Base-by-base conservation (phyloP, 2,113 vertebrate genomes). In the Spea bombifrons region DNA sequence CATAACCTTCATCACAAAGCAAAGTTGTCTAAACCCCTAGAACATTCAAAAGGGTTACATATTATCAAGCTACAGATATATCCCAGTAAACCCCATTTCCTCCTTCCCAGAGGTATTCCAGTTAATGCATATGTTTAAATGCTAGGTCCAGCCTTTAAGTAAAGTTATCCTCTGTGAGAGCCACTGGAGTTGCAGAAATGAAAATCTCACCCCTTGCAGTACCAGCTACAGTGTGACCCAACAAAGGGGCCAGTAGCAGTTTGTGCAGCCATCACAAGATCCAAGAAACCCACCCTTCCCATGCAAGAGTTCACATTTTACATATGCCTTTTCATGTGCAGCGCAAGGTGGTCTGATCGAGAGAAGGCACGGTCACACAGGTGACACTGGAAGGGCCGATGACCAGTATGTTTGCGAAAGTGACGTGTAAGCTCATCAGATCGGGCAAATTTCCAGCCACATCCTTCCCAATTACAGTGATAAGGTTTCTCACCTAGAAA, bases 241-340 rank as follows among this genome's bases (percentile, higher is more conserved):
- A 86, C 10, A 8, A 15, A 64, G 61, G 30, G 69, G 50, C 49
- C 61, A 65, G 64, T 55, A 65, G 59, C 13, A 57, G 52, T 73
- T 61, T n/a, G 66, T 73, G 49, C 67, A 52, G 71, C n/a, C 59
- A 64, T 64, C 6, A 44, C 43, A 64, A 50, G 16, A 12, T 71
- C 15, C 46, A 50, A 47, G 13, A 70, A 49, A 46, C 44, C 71
- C 64, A 78, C 46, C 15, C 66, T 69, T 12, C 49, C 44, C 43
- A 46, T 15, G 52, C 12, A 76, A 74, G 47, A 81, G 66, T 75
- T 68, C 75, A 74, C 65, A 75, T 7, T 67, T 86, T 91, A 98
- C 94, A 97, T 92, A 86, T 99, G 97, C 57, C 97, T 83, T 82
- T 99, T 98, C 96, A 98, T 98, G 88, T 99, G 97, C 84, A 99